Percentiles rank a stretch among this genome's conserved stretches.
phyloP scores from a whole-genome alignment of 2,888 invertebrate genomes.

The Eristalis pertinax region DNA sequence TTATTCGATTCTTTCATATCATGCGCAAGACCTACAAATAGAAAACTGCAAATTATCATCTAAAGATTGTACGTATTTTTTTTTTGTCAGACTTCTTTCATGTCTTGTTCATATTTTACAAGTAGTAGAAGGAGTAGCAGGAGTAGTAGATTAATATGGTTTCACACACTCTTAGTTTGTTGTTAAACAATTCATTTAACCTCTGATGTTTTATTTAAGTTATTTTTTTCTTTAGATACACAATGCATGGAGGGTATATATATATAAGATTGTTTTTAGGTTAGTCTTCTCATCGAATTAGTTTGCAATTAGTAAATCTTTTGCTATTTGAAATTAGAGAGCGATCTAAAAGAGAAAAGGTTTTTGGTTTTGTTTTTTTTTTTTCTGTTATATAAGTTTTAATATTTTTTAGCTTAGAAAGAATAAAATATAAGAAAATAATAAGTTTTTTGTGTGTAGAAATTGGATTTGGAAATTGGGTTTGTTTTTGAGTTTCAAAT shows the following conservation, averaged over 20 bases:
- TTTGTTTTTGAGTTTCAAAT: constrained; percentile 73
- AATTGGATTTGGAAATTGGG: constrained; percentile 10
- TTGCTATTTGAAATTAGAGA: constrained; percentile 50
- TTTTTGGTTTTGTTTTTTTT: constrained; percentile 76
- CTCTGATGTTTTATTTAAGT: constrained; percentile 35
- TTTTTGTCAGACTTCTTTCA: constrained; percentile 38
- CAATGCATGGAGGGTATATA: constrained; percentile 54
- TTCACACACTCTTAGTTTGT: constrained; percentile 34
- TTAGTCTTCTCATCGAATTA: constrained; percentile 65
- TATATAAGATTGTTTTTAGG: constrained; percentile 13
- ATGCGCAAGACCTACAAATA: constrained; percentile 70
- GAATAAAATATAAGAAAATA: not conserved
- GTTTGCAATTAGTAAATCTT: constrained; percentile 30
- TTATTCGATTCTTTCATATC: constrained; percentile 38
- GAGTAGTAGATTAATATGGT: not conserved
- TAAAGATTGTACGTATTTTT: constrained; percentile 28
- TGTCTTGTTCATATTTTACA: constrained; percentile 59
- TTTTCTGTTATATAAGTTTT: constrained; percentile 54
- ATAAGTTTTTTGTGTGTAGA: constrained; percentile 47
- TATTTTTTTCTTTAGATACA: constrained; percentile 50
- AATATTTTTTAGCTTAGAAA: constrained; percentile 35
- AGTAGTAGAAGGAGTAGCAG: constrained; percentile 36
- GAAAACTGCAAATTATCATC: constrained; percentile 55
- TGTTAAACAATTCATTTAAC: constrained; percentile 46
- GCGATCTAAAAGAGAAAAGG: constrained; percentile 79